These are phyloP conservation scores for Caenorhabditis parvicauda DNA, from an alignment of 2,888 invertebrate species.

Conservation along the genomic window DNA sequence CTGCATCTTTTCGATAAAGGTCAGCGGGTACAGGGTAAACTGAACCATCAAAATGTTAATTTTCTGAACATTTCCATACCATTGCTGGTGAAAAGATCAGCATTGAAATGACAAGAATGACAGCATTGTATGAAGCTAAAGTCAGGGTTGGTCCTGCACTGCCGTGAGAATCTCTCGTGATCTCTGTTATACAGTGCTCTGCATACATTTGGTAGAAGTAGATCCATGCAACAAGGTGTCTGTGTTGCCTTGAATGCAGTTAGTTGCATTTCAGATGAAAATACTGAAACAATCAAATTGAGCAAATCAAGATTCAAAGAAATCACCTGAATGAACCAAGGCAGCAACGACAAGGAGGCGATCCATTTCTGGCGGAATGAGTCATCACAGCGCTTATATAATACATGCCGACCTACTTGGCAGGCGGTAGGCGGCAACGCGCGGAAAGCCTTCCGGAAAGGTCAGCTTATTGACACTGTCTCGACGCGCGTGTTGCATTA, in stretches of 20 bases:
- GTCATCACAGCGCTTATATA: neutral
- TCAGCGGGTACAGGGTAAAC: conserved; percentile 34
- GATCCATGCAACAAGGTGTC: conserved; percentile 53
- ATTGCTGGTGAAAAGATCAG: conserved; percentile 35
- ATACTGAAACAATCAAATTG: neutral
- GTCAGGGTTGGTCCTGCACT: conserved; percentile 48
- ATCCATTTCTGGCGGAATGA: neutral
- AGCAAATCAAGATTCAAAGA: neutral
- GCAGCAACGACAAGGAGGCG: no score
- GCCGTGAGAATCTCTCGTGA: conserved; percentile 42
- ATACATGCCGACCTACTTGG: no score
- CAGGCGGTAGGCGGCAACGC: no score
- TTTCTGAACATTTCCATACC: conserved; percentile 23
- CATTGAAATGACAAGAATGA: conserved; percentile 50
- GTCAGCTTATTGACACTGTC: no score
- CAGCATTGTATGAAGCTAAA: conserved; percentile 56
- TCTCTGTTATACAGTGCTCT: conserved; percentile 40
- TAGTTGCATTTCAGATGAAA: conserved; percentile 17
- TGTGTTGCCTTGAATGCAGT: conserved; percentile 38
- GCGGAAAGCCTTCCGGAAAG: no score
- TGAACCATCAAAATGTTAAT: conserved; percentile 14
- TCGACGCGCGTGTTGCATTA: no score
- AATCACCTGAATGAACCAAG: neutral
- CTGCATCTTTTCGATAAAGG: conserved; percentile 47
- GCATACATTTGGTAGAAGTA: conserved; percentile 44